These are phyloP conservation scores for Barbus barbus DNA, from an alignment of 2,113 vertebrate genomes.

Conservation along the genomic window DNA sequence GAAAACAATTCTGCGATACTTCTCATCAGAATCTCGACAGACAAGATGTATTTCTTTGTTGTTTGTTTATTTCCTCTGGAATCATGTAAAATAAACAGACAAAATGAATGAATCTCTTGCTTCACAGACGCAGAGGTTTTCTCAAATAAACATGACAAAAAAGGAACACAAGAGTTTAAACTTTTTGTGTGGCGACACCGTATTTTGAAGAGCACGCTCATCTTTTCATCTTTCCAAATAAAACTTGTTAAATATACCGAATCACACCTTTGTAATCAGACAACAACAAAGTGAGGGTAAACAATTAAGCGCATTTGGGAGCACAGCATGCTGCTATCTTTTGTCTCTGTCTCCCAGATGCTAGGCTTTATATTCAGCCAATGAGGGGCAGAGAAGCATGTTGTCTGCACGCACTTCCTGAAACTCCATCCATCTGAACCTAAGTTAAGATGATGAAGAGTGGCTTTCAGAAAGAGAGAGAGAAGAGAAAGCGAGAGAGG, in stretches of 20 bases:
- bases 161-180: not conserved
- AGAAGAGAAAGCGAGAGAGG: slow-evolving; percentile 15
- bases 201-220: not conserved
- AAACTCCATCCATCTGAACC: slow-evolving; percentile 25
- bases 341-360: slow-evolving; percentile 41
- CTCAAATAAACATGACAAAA: slow-evolving; percentile 9
- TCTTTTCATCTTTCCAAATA: not conserved
- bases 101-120: not conserved
- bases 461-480: slow-evolving; percentile 25
- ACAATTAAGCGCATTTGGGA: no score
- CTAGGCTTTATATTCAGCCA: slow-evolving; percentile 17
- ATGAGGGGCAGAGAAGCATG: slow-evolving; percentile 3
- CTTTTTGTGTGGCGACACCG: not conserved
- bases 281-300: slow-evolving; percentile 38
- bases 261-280: slow-evolving; percentile 35
- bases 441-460: slow-evolving; percentile 48
- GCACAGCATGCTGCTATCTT: no score
- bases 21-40: slow-evolving; percentile 7
- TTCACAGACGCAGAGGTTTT: not conserved
- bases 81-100: slow-evolving; percentile 37
- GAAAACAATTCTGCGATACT: not conserved
- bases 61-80: not conserved
- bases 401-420: slow-evolving; percentile 9
- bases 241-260: slow-evolving; percentile 21
- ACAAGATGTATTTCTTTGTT: slow-evolving; percentile 17